Evolutionary conservation across 1,140 invertebrate species (phyloP), one percentile per base, ranked within the genome.

Genomic region (Physella acuta): DNA sequence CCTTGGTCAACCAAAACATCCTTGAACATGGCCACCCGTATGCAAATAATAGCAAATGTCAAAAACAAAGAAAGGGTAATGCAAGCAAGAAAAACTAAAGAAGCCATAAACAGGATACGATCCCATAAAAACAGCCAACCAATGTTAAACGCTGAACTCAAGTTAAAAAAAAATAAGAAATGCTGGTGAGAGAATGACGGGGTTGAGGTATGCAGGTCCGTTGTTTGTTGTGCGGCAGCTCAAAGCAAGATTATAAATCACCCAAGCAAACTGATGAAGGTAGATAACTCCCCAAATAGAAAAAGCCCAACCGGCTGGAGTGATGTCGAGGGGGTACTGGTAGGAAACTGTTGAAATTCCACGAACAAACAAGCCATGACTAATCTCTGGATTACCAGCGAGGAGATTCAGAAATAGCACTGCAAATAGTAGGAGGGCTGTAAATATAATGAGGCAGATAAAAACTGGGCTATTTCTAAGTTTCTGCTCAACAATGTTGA

Each of bases 261-360:
- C 59, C 75, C 74, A 78, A 1, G 74, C 4, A 26, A 68, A 65
- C 68, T 82, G 79, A 75, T 79, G 78, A 3, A 76, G 49, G 66
- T 82, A 82, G 28, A 83, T 82, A 31, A 82, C 49, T 2, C 75
- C 77, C 82, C 82, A 83, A 30, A 82, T 80, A 28, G 73, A 71
- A 67, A 83, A 83, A 11, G 80, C 78, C 75, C 75, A 80, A 26
- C 76, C 75, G 14, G 79, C 75, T 33, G 81, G 82, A 16, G 82
- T 82, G 26, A 83, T 75, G 28, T 82, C 68, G 1, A 79, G 60
- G 51, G 71, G 62, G 60, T 71, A 79, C 36, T 53, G n/a, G 56
- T 76, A 61, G 0, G 79, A 79, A 2, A 83, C 71, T 33, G 76
- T 71, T 14, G 75, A 75, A 20, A 76, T 79, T 14, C 52, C 70